Evolutionary conservation across 2,888 invertebrate species (phyloP).

Genomic region (Epinotia bilunana): DNA sequence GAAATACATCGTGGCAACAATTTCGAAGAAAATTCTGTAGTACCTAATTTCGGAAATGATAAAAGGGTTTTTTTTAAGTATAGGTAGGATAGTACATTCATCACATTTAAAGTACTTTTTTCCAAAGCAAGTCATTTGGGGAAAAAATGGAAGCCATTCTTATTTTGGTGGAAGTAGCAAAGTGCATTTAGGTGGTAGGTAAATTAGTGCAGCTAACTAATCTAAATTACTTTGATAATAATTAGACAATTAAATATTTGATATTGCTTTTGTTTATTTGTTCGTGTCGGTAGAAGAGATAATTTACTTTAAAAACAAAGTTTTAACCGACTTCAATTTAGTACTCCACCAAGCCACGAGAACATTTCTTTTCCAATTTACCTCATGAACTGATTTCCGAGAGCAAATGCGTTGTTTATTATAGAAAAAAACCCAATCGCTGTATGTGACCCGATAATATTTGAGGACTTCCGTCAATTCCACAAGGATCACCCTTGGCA

Average conservation of each 20-base stretch:
- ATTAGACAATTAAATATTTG: no score
- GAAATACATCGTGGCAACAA: constrained; percentile 19
- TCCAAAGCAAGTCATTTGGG: constrained; percentile 3
- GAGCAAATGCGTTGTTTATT: no score
- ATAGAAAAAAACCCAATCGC: no score
- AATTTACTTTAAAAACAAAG: no score
- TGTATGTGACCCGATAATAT: no score
- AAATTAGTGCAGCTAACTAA: background rate
- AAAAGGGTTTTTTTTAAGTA: constrained; percentile 1
- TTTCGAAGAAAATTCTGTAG: constrained; percentile 23
- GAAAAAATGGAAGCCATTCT: background rate
- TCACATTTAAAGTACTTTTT: constrained; percentile 11
- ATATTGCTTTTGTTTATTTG: background rate
- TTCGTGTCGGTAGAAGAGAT: background rate
- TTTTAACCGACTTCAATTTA: no score
- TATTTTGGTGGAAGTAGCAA: background rate
- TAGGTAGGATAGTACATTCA: background rate
- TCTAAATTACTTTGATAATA: background rate
- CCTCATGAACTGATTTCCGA: no score
- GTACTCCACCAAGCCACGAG: no score
- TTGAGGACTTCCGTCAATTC: no score
- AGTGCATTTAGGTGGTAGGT: no score
- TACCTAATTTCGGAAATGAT: constrained; percentile 12
- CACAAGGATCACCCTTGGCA: no score
- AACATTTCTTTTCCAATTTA: no score